These are phyloP conservation scores for Sarcophaga carnaria DNA, from an alignment of 2,888 invertebrate species.

Conservation along the genomic window DNA sequence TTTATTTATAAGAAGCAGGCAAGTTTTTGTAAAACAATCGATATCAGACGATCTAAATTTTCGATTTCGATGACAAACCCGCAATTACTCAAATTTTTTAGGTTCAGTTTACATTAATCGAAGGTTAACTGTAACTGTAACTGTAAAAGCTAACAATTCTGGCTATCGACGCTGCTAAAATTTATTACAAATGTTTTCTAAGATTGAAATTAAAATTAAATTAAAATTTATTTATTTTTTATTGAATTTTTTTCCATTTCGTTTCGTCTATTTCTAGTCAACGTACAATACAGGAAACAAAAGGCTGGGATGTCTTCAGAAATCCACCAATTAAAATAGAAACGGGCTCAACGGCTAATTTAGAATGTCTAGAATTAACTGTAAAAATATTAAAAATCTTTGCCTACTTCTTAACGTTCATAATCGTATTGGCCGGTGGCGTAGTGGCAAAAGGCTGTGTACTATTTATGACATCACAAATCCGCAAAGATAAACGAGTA, in stretches of 20 bases:
- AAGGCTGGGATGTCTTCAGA: constrained; percentile 98
- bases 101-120: too few relatives aligned
- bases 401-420: constrained; percentile 92
- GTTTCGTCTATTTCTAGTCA: constrained; percentile 83
- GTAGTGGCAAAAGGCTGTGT: constrained; percentile 94
- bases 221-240: too few relatives aligned
- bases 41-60: too few relatives aligned
- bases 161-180: not conserved
- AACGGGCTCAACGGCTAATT: constrained; percentile 93
- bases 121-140: too few relatives aligned
- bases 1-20: too few relatives aligned
- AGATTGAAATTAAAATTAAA: too few relatives aligned
- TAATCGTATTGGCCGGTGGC: constrained; percentile 91
- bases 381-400: constrained; percentile 92
- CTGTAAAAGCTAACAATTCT: too few relatives aligned
- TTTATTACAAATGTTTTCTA: not conserved
- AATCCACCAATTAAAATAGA: constrained; percentile 94
- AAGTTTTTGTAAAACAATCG: too few relatives aligned
- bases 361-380: constrained; percentile 92
- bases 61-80: too few relatives aligned
- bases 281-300: constrained; percentile 92
- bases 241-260: not conserved
- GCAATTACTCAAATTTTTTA: too few relatives aligned
- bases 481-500: constrained; percentile 89
- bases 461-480: constrained; percentile 95